Base-by-base conservation (phyloP, 2,888 invertebrate genomes). In the Ephialtes manifestator region DNA sequence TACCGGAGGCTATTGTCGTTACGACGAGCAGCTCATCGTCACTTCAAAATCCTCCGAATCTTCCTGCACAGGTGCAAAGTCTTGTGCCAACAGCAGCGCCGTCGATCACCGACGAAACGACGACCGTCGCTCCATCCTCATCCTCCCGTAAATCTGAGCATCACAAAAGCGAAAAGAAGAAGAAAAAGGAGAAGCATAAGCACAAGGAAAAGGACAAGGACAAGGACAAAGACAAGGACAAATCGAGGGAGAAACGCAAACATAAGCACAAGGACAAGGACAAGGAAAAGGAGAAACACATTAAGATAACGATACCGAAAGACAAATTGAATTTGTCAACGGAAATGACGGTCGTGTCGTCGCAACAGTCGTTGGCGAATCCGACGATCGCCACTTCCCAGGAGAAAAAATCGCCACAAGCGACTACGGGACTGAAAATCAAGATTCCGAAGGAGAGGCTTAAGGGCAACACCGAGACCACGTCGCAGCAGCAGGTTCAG, bases 381-480 rank as follows among this genome's bases (percentile, higher is more conserved):
- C 11, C 46, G 3, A 15, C 65, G 15, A 87, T 87, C 43, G 79
- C 75, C 39, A 76, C 78, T 63, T 81, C 67, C 74, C 75, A 85
- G 76, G 89, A 89, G 72, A 89, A 90, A 86, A 88, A 88, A 74
- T 94, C 95, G 0, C 87, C 87, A 0, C 89, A 86, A 88, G 89
- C 35, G 28, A 60, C 79, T 0, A 90, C 94, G 0, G 96, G 96
- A 0, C 92, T 98, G 67, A 97, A 97, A 93, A 97, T 98, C 70
- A 98, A 97, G 93, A 98, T 98, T 74, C 96, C 97, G 0, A 97
- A 97, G 91, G 97, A 97, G 87, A 95, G 96, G 72, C 93, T 97
- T 58, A 96, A 96, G 88, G 91, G 87, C 18, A 83, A 31, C 15
- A 78, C 35, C 63, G 95, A 94, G 87, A 95, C 94, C 0, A 94